Conservation (phyloP, 2,113 vertebrate genomes). For the Channa maculata region DNA sequence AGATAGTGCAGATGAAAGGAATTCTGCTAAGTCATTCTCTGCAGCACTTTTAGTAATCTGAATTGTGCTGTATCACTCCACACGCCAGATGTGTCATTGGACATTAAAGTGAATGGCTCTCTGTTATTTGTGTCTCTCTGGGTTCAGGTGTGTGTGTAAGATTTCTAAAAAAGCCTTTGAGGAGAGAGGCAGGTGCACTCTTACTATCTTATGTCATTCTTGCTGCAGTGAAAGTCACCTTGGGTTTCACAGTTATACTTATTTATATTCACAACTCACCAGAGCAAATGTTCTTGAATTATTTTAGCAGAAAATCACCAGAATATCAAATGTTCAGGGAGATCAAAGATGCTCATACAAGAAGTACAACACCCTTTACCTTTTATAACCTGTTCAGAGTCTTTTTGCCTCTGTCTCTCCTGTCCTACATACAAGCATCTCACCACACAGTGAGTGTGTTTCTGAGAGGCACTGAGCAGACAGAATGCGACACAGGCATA, state of each 20-base stretch:
- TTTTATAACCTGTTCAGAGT: constrained; percentile 16
- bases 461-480: constrained; percentile 61
- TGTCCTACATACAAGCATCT: constrained; percentile 54
- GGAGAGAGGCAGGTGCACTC: constrained; percentile 41
- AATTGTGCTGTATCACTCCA: constrained; percentile 71
- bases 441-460: constrained; percentile 18
- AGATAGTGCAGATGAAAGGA: constrained; percentile 36
- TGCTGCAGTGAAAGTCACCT: constrained; percentile 54
- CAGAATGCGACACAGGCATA: constrained; percentile 71
- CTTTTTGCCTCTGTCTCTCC: neutral
- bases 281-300: neutral
- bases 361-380: neutral
- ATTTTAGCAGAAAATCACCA: neutral
- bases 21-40: constrained; percentile 67
- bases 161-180: constrained; percentile 23
- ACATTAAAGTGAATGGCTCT: constrained; percentile 45
- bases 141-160: constrained; percentile 11
- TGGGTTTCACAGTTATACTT: constrained; percentile 33
- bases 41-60: constrained; percentile 38
- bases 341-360: constrained; percentile 6
- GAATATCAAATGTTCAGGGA: neutral
- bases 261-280: constrained; percentile 13
- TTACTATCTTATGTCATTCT: constrained; percentile 43
- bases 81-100: constrained; percentile 70
- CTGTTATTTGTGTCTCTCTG: constrained; percentile 28